Conservation (phyloP, 2,113 vertebrate genomes). For the Anser brachyrhynchus region DNA sequence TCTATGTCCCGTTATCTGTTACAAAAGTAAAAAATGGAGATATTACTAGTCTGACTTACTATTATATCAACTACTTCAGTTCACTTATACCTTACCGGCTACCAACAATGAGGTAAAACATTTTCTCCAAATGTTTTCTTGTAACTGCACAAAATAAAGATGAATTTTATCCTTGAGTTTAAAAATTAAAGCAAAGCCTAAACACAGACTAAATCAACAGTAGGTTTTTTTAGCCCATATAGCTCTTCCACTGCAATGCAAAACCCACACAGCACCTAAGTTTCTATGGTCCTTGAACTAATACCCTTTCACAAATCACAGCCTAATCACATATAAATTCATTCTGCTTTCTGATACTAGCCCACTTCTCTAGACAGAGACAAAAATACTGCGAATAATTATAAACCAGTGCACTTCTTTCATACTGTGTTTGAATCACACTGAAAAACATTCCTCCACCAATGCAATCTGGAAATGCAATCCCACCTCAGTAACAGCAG, state of each 20-base stretch:
- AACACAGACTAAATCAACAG: neutral
- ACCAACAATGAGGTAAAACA: accelerated
- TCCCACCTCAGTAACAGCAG: neutral
- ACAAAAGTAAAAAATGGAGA: accelerated
- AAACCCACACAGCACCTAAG: neutral
- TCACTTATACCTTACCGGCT: neutral
- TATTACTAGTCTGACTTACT: neutral
- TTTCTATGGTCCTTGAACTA: accelerated
- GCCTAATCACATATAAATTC: neutral
- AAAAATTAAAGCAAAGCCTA: neutral
- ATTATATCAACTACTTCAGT: neutral
- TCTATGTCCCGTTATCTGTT: too few relatives aligned
- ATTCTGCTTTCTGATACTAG: neutral
- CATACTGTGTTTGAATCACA: neutral
- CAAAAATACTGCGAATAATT: neutral
- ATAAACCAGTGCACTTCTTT: neutral
- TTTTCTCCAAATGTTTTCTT: neutral
- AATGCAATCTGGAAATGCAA: neutral
- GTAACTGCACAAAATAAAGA: neutral
- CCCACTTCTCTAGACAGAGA: neutral
- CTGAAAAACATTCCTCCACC: neutral
- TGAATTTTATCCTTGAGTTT: neutral
- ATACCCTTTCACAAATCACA: neutral
- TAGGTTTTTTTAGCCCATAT: neutral
- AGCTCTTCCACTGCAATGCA: neutral